phyloP scores from a whole-genome alignment of 2,888 invertebrate species.

The Neoitamus cyanurus region DNA sequence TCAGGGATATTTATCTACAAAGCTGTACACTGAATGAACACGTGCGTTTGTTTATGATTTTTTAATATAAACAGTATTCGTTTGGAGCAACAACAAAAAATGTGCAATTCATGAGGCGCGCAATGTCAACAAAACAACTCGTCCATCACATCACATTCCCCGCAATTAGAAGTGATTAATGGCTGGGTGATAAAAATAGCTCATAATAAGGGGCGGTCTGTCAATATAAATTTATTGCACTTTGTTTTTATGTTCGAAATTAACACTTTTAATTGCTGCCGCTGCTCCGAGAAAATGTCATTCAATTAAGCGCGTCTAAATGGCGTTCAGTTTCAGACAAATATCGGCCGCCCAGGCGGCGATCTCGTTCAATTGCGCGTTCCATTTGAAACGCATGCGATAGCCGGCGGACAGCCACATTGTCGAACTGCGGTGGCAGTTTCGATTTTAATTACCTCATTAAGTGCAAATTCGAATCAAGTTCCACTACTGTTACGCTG shows the following conservation, averaged over 20 bases:
- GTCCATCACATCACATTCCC: not conserved
- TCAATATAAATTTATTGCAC: slow-evolving; percentile 43
- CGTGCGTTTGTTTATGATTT: not conserved
- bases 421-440: not conserved
- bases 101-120: not conserved
- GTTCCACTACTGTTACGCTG: not conserved
- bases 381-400: not conserved
- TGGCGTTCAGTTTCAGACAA: not conserved
- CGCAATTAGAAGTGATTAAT: slow-evolving; percentile 17
- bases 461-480: slow-evolving; percentile 12
- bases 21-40: not conserved
- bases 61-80: not conserved
- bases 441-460: slow-evolving; percentile 25
- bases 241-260: slow-evolving; percentile 35
- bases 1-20: not conserved
- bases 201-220: slow-evolving; percentile 29
- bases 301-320: slow-evolving; percentile 36
- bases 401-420: not conserved
- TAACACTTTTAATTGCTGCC: slow-evolving; percentile 38
- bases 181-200: slow-evolving; percentile 25
- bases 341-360: slow-evolving; percentile 29
- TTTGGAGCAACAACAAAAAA: not conserved
- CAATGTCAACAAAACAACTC: not conserved
- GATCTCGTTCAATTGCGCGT: not conserved
- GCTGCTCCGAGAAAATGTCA: not conserved